Conservation (phyloP, 2,888 invertebrate species). For the Ennomos fuscantarius region DNA sequence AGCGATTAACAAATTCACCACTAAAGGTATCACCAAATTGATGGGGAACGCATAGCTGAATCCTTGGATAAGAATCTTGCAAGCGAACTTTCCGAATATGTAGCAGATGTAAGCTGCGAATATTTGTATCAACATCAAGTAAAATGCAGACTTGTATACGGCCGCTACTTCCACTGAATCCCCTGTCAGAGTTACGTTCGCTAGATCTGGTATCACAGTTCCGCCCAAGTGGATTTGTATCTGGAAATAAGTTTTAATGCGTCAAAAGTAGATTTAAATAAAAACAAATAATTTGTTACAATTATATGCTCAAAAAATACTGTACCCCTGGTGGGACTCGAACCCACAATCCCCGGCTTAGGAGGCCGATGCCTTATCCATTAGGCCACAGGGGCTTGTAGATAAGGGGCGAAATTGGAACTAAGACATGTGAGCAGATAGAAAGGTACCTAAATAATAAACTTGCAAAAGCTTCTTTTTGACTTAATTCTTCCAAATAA, state of each 20-base stretch:
- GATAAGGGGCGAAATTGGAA: background rate
- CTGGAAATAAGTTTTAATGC: constrained; percentile 60
- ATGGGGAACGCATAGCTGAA: constrained; percentile 99
- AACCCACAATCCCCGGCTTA: constrained; percentile 92
- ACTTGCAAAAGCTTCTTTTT: too few relatives aligned
- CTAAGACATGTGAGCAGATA: too few relatives aligned
- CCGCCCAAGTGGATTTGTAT: constrained; percentile 86
- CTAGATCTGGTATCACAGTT: constrained; percentile 88
- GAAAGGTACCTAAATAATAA: too few relatives aligned
- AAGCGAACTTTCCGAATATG: constrained; percentile 97
- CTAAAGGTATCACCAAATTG: constrained; percentile 95
- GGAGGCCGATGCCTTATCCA: constrained; percentile 92
- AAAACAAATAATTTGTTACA: background rate
- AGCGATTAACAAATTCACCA: constrained; percentile 94
- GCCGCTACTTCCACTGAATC: constrained; percentile 91
- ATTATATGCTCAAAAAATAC: background rate
- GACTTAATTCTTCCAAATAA: too few relatives aligned
- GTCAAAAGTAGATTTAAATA: background rate
- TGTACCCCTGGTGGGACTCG: constrained; percentile 90
- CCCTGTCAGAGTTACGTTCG: constrained; percentile 90
- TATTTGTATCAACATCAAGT: constrained; percentile 92
- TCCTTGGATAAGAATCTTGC: constrained; percentile 98
- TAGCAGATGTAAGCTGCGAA: constrained; percentile 94
- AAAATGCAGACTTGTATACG: constrained; percentile 89
- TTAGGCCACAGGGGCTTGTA: constrained; percentile 89